Evolutionary conservation across 2,113 vertebrate species (phyloP), one percentile per base, ranked within the genome.

Genomic region (Poicephalus meyeri): DNA sequence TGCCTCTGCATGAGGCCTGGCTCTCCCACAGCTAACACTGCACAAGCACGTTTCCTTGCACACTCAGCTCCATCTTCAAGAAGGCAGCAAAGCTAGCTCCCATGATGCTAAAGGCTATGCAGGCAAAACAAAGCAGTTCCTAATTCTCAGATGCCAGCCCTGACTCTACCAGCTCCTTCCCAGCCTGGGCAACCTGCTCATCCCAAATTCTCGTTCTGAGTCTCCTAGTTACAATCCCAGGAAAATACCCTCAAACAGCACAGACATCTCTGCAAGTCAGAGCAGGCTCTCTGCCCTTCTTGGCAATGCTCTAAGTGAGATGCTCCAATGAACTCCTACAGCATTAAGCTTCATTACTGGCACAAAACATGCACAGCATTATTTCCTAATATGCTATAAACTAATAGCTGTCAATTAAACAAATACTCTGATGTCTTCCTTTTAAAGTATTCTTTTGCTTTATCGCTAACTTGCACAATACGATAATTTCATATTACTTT

Each of bases 321-420:
- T 35, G 80, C 80, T 82, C 73, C 4, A 6, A 35, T 72, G 88
- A 95, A 81, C 83, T 91, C 77, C 60, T 35, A 46, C 23, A 81
- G 41, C 80, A 79, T 74, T 82, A 92, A 82, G 73, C 61, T 89
- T 76, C 88, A 94, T 72, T 89, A 82, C 2, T 82, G 73, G 24
- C 85, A 89, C 53, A 94, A 91, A 93, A 65, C 17, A 76, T 15
- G 64, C 18, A 84, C 16, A 31, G 28, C n/a, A 52, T 61, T 92
- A 72, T 79, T 86, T 94, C 53, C 28, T 81, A 93, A 65, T 79
- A 81, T 0, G 12, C 53, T 72, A 37, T 72, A 65, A 92, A 93
- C 64, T 65, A 94, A 84, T 65, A 82, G 63, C 42, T 95, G 92
- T 89, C 91, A 95, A 95, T 94, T 94, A 81, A 96, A 88, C 60